Evolutionary conservation across 2,113 vertebrate genomes (phyloP).

Genomic region (Pygoscelis adeliae): DNA sequence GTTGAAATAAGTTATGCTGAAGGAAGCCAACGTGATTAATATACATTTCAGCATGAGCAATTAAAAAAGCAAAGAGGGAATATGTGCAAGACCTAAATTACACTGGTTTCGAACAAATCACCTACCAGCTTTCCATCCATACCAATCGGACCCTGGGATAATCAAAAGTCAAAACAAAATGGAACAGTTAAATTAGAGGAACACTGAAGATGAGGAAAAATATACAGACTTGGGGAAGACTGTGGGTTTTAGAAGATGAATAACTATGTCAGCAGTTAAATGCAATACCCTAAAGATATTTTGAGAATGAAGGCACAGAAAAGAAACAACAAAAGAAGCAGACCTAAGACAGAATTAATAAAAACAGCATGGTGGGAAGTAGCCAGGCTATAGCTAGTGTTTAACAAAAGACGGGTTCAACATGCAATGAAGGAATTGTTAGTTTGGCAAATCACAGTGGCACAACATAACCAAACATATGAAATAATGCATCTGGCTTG

Average conservation of each 20-base stretch:
- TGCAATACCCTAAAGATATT: constrained; percentile 1
- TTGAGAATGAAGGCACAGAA: constrained; percentile 59
- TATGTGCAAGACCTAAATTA: background rate
- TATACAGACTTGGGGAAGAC: background rate
- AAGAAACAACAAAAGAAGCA: constrained; percentile 69
- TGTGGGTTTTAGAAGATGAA: background rate
- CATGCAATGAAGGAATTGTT: constrained; percentile 70
- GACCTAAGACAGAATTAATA: constrained; percentile 68
- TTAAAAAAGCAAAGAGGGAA: background rate
- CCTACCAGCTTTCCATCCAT: constrained; percentile 70
- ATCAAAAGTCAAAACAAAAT: constrained; percentile 66
- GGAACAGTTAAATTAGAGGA: constrained; percentile 63
- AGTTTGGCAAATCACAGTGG: constrained; percentile 75
- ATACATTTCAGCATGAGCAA: background rate
- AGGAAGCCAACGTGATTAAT: background rate
- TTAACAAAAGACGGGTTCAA: constrained; percentile 59
- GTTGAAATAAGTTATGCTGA: background rate
- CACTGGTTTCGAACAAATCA: constrained; percentile 32
- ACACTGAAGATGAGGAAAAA: background rate
- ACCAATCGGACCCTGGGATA: constrained; percentile 62
- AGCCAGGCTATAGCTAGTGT: constrained; percentile 76
- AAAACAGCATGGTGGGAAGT: constrained; percentile 71
- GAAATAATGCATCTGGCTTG: constrained; percentile 81
- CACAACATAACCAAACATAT: constrained; percentile 70
- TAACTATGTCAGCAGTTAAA: constrained; percentile 17